A percentile compares a stretch with the other conserved stretches of the same genome.
Evolutionary conservation across 2,888 invertebrate genomes (phyloP).

Genomic region (Thera britannica): DNA sequence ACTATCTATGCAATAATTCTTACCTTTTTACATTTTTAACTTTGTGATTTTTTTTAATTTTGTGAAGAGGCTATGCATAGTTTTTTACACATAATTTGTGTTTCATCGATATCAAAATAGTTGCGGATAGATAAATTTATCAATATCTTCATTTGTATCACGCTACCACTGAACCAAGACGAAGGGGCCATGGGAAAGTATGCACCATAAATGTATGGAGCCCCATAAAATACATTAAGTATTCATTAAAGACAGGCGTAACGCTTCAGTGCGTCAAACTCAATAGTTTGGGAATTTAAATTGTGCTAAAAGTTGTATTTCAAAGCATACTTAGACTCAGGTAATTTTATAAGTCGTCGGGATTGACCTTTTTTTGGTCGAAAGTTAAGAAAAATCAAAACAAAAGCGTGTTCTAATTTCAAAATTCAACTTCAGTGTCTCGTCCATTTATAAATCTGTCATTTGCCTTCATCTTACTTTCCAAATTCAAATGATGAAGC

Average conservation of each 20-base stretch:
- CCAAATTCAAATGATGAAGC: not conserved
- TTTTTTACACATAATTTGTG: too few species aligned
- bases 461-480: too few species aligned
- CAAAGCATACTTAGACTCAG: not conserved
- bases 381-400: too few species aligned
- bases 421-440: too few species aligned
- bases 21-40: too few species aligned
- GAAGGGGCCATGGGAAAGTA: conserved; percentile 37
- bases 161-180: conserved; percentile 32
- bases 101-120: not conserved
- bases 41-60: too few species aligned
- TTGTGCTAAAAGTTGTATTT: conserved; percentile 13
- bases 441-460: too few species aligned
- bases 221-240: conserved; percentile 67
- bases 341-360: too few species aligned
- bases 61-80: too few species aligned
- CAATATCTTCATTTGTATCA: conserved; percentile 32
- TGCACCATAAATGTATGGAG: conserved; percentile 36
- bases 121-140: conserved; percentile 27
- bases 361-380: too few species aligned
- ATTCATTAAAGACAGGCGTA: conserved; percentile 61
- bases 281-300: conserved; percentile 37
- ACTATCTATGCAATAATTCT: too few species aligned
- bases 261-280: conserved; percentile 42
- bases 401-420: too few species aligned